Base-by-base conservation (phyloP, 2,888 invertebrate species). In the Venusia cambrica region DNA sequence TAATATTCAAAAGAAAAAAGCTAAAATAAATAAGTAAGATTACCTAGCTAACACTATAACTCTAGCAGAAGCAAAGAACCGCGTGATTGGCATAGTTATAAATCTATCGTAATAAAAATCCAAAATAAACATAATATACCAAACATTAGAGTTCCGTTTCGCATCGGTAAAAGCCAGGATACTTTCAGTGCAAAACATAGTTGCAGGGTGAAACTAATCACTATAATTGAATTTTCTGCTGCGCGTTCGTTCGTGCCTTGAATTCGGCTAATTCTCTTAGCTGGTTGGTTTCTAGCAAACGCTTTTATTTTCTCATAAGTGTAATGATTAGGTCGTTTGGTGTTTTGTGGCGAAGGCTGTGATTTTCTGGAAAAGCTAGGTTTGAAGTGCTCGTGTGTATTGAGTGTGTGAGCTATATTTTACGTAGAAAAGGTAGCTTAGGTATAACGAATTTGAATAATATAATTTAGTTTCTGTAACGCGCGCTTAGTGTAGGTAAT, bases 121-220 rank as follows among this genome's bases (percentile, higher is more conserved):
- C 16, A 27, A 27, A 51, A 45, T 24, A 19, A 7, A 19, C 38
- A 48, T 45, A 59, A 57, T 29, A 1, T 1, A 15, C 13, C 9
- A n/a, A 7, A 11, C 3, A 2, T 19, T 59, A 69, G 49, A 54
- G 66, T 52, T 25, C 26, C 61, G 42, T 51, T 38, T 61, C n/a
- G 29, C 37, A 33, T 40, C 31, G 17, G 39, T 29, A 45, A 55
- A 53, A 48, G 10, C 25, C 20, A 22, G 39, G 58, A 66, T 65
- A 67, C 58, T 67, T 73, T 66, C 50, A 61, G 55, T 60, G 62
- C 63, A 62, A 64, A 64, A 67, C 62, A 60, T 49, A 64, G 63
- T 73, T 72, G 71, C 74, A 70, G 66, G 75, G 70, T 64, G 68
- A 71, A 74, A 76, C 74, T 81, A 80, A 81, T 80, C 73, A 74